Percentiles rank a stretch among this genome's conserved stretches.
phyloP scores from a whole-genome alignment of 1,140 invertebrate genomes.

The Drosophila arizonae region DNA sequence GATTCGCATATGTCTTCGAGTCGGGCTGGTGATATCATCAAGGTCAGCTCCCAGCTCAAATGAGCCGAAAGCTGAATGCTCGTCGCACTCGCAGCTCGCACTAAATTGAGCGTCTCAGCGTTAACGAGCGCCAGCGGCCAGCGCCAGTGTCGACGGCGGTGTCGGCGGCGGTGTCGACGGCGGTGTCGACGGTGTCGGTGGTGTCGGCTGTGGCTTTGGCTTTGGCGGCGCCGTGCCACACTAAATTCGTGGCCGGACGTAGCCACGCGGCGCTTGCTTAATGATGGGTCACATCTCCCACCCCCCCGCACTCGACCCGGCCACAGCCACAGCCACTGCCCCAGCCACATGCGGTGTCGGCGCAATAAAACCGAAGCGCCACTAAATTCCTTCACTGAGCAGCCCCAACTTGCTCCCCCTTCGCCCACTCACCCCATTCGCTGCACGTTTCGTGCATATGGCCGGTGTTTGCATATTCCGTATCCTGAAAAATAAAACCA shows the following conservation, averaged over 20 bases:
- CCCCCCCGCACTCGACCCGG: slow-evolving; percentile 23
- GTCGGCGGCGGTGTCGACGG: slow-evolving; percentile 27
- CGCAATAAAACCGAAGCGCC: slow-evolving; percentile 68
- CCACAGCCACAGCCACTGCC: slow-evolving; percentile 36
- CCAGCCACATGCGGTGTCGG: slow-evolving; percentile 62
- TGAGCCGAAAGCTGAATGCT: slow-evolving; percentile 57
- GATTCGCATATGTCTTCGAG: slow-evolving; percentile 60
- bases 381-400: slow-evolving; percentile 34
- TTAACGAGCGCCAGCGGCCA: slow-evolving; percentile 67
- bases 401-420: neutral
- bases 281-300: slow-evolving; percentile 48
- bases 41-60: slow-evolving; percentile 60
- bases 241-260: slow-evolving; percentile 74
- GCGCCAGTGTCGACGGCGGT: slow-evolving; percentile 37
- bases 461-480: slow-evolving; percentile 25
- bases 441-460: slow-evolving; percentile 15
- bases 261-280: slow-evolving; percentile 64
- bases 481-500: slow-evolving; percentile 37
- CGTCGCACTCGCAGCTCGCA: slow-evolving; percentile 45
- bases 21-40: slow-evolving; percentile 69
- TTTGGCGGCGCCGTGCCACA: slow-evolving; percentile 57
- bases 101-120: slow-evolving; percentile 79
- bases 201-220: slow-evolving; percentile 7
- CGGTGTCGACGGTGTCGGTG: slow-evolving; percentile 11
- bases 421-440: neutral